Percentiles rank a stretch among this genome's conserved stretches.
These are phyloP conservation scores for Anguilla anguilla DNA, from an alignment of 2,797 vertebrate species.

Conservation along the genomic window DNA sequence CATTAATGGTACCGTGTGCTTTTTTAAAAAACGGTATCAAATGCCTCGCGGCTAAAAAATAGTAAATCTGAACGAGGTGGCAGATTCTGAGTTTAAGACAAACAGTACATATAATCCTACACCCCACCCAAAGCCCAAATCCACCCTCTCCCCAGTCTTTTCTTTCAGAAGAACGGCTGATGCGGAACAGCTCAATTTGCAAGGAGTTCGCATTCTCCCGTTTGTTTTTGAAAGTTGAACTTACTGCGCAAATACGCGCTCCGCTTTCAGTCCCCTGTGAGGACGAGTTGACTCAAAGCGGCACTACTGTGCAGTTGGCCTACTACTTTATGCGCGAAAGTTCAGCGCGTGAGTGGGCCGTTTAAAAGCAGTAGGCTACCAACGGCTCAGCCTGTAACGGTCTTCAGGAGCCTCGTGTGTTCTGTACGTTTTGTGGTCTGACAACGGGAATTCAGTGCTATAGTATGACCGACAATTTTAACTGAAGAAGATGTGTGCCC, in stretches of 20 bases:
- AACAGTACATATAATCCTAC: constrained; percentile 43
- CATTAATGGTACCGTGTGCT: constrained; percentile 31
- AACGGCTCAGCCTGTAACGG: background rate
- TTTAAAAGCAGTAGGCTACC: constrained; percentile 31
- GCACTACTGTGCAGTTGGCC: constrained; percentile 51
- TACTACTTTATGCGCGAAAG: constrained; percentile 40
- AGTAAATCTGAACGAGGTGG: constrained; percentile 26
- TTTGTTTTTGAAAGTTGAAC: constrained; percentile 69
- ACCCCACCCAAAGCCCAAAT: background rate
- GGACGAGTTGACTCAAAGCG: constrained; percentile 66
- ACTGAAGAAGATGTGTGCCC: constrained; percentile 51
- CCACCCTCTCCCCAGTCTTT: background rate
- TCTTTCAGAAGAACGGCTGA: constrained; percentile 19
- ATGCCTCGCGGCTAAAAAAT: constrained; percentile 32
- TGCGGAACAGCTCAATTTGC: constrained; percentile 53
- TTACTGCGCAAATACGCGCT: constrained; percentile 66
- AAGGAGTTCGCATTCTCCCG: constrained; percentile 51
- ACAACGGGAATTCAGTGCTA: constrained; percentile 33
- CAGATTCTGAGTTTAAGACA: constrained; percentile 33
- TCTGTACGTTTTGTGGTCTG: constrained; percentile 46
- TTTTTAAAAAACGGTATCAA: constrained; percentile 14
- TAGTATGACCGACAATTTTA: constrained; percentile 48
- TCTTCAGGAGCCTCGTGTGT: constrained; percentile 16
- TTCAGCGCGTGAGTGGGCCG: constrained; percentile 48
- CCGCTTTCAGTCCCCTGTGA: constrained; percentile 61